Conservation (phyloP, 1,140 invertebrate species). For the Augochlora pura region DNA sequence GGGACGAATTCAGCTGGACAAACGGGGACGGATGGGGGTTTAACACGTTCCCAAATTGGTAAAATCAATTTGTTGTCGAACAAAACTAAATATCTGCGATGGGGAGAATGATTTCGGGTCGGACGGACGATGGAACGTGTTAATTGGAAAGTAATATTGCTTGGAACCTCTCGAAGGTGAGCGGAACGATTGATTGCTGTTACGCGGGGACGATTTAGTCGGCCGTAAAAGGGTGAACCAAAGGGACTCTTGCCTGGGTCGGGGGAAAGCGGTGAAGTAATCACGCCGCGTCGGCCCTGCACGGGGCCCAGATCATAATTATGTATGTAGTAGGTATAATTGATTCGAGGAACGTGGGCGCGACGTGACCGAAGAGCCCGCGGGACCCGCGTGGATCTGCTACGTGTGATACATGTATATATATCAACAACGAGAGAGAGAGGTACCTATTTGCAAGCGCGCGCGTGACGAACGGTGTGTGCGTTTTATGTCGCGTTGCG, state of each 20-base stretch:
- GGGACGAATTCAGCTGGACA: too few species aligned
- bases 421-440: slow-evolving; percentile 1
- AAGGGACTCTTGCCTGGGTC: background rate
- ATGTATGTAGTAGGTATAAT: slow-evolving; percentile 13
- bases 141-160: too few species aligned
- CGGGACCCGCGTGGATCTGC: background rate
- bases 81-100: too few species aligned
- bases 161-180: too few species aligned
- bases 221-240: background rate
- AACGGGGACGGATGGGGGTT: too few species aligned
- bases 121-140: too few species aligned
- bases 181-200: too few species aligned
- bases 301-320: background rate
- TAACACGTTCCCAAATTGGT: too few species aligned
- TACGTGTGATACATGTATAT: too few species aligned
- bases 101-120: too few species aligned
- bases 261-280: background rate
- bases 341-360: slow-evolving; percentile 6
- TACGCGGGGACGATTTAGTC: background rate
- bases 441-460: slow-evolving; percentile 40
- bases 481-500: slow-evolving; percentile 34
- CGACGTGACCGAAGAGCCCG: slow-evolving; percentile 4
- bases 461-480: slow-evolving; percentile 32
- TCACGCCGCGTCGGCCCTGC: background rate
- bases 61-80: too few species aligned